Evolutionary conservation across 2,113 vertebrate species (phyloP).

Genomic region (Peromyscus leucopus): DNA sequence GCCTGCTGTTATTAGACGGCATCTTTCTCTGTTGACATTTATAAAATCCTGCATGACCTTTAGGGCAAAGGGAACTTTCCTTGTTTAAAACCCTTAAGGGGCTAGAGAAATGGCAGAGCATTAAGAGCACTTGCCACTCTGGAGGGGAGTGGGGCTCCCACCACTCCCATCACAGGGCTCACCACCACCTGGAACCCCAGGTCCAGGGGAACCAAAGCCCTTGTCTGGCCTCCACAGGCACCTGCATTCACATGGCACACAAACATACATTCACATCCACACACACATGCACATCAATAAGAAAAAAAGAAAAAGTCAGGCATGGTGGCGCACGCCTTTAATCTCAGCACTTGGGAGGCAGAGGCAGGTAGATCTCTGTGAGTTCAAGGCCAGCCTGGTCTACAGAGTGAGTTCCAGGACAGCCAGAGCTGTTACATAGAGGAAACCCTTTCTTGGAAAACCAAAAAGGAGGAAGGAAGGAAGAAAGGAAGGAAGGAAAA

Average conservation of each 20-base stretch:
- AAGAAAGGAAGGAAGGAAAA: too few species aligned
- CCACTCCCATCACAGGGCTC: not conserved
- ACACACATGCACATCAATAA: not conserved
- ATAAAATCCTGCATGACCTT: slow-evolving; percentile 17
- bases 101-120: not conserved
- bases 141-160: not conserved
- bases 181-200: not conserved
- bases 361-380: too few species aligned
- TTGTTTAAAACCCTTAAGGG: slow-evolving; percentile 16
- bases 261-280: not conserved
- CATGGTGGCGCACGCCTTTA: too few species aligned
- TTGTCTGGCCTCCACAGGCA: not conserved
- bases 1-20: slow-evolving; percentile 53
- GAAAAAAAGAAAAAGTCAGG: not conserved
- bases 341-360: too few species aligned
- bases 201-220: not conserved
- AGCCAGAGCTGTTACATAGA: too few species aligned
- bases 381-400: too few species aligned
- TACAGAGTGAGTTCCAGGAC: too few species aligned
- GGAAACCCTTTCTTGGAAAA: too few species aligned
- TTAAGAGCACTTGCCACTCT: not conserved
- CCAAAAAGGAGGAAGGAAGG: too few species aligned
- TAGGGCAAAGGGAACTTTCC: slow-evolving; percentile 28
- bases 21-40: slow-evolving; percentile 47
- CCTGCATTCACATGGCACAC: not conserved